Evolutionary conservation across 1,140 invertebrate species (phyloP).

Genomic region (Drosophila chauvacae): DNA sequence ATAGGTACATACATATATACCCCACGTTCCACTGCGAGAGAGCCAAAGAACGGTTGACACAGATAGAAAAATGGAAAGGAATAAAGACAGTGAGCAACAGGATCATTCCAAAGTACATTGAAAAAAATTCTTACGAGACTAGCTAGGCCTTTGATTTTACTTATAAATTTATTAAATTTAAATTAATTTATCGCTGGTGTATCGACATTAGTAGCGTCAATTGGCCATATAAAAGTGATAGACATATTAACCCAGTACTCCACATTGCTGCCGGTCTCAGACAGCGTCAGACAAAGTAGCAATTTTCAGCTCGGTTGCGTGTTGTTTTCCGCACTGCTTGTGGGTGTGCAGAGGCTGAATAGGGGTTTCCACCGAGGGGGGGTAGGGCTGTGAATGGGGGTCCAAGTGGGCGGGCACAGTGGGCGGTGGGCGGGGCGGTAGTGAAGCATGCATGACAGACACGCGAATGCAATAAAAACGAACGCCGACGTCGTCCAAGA

Average conservation of each 20-base stretch:
- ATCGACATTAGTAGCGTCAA: constrained; percentile 59
- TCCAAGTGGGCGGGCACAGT: neutral
- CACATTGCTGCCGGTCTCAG: constrained; percentile 55
- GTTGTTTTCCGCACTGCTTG: constrained; percentile 22
- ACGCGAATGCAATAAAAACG: constrained; percentile 77
- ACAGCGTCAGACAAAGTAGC: constrained; percentile 66
- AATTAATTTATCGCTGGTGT: neutral
- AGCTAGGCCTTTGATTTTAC: neutral
- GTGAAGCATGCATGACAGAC: constrained; percentile 78
- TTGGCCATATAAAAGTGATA: constrained; percentile 78
- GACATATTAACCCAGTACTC: constrained; percentile 80
- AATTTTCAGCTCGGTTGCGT: constrained; percentile 80
- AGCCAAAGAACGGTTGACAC: neutral
- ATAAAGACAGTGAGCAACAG: neutral
- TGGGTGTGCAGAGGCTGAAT: neutral
- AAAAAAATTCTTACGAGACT: neutral
- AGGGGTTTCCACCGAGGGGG: neutral
- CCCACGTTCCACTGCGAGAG: neutral
- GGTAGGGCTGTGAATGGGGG: neutral
- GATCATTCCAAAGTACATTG: neutral
- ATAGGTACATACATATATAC: neutral
- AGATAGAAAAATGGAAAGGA: neutral
- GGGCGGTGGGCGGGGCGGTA: constrained; percentile 25
- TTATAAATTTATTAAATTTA: neutral
- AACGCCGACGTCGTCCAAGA: constrained; percentile 25